Evolutionary conservation across 2,113 vertebrate species (phyloP).

Genomic region (Pristiophorus japonicus): DNA sequence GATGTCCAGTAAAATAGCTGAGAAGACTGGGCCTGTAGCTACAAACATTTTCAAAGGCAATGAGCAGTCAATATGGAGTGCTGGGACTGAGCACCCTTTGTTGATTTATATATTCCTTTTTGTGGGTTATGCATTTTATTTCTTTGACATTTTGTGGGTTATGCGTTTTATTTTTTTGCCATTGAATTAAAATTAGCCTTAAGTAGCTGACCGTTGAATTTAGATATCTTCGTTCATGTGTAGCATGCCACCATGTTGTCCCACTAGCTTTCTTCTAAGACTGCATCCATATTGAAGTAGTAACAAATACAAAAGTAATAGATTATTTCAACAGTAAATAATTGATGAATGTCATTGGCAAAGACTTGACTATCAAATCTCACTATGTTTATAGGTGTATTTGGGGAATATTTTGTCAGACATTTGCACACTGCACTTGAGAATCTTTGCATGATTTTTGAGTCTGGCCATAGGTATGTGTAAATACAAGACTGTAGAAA

Average conservation of each 20-base stretch:
- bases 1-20: neutral
- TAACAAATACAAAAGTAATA: neutral
- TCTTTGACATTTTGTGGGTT: neutral
- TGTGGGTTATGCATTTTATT: neutral
- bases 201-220: neutral
- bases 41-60: neutral
- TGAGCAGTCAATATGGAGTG: neutral
- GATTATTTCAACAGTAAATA: neutral
- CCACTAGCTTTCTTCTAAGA: neutral
- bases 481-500: neutral
- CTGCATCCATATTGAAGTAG: neutral
- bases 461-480: neutral
- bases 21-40: neutral
- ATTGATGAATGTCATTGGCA: neutral
- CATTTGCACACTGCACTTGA: neutral
- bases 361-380: neutral
- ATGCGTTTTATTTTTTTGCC: neutral
- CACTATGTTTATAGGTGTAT: neutral
- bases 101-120: neutral
- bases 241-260: neutral
- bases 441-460: slow-evolving; percentile 18
- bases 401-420: neutral
- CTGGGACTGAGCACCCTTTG: neutral
- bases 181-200: neutral
- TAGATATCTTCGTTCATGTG: neutral